Conservation (phyloP, 2,888 invertebrate genomes). For the Pocota personata region DNA sequence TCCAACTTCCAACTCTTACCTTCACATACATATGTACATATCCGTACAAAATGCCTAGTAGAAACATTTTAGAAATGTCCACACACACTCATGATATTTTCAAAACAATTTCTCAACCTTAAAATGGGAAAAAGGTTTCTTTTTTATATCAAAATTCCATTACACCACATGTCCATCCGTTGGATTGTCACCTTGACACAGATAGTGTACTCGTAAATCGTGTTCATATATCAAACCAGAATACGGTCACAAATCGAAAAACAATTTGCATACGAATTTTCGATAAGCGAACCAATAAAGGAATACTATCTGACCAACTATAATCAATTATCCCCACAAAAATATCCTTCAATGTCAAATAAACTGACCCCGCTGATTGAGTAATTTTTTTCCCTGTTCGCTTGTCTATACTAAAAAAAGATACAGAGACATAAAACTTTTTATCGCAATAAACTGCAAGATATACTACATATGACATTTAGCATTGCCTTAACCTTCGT, state of each 20-base stretch:
- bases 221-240: slow-evolving; percentile 21
- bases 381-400: neutral
- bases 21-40: slow-evolving; percentile 3
- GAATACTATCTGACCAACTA: slow-evolving; percentile 45
- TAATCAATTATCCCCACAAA: slow-evolving; percentile 70
- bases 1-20: slow-evolving; percentile 6
- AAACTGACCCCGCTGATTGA: slow-evolving; percentile 63
- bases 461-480: slow-evolving; percentile 53
- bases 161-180: slow-evolving; percentile 49
- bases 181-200: slow-evolving; percentile 64
- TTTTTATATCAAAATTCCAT: slow-evolving; percentile 17
- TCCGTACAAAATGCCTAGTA: neutral
- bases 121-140: slow-evolving; percentile 20
- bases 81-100: slow-evolving; percentile 30
- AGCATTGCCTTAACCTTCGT: slow-evolving; percentile 67
- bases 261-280: slow-evolving; percentile 63
- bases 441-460: slow-evolving; percentile 52
- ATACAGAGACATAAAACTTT: slow-evolving; percentile 9
- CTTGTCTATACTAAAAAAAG: neutral
- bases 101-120: slow-evolving; percentile 47
- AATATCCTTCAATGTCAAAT: slow-evolving; percentile 72
- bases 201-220: slow-evolving; percentile 2
- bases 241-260: slow-evolving; percentile 38
- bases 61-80: neutral
- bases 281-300: slow-evolving; percentile 57